Percentiles rank a stretch among this genome's conserved stretches.
Evolutionary conservation across 2,888 invertebrate genomes (phyloP).

Genomic region (Penaeus monodon): DNA sequence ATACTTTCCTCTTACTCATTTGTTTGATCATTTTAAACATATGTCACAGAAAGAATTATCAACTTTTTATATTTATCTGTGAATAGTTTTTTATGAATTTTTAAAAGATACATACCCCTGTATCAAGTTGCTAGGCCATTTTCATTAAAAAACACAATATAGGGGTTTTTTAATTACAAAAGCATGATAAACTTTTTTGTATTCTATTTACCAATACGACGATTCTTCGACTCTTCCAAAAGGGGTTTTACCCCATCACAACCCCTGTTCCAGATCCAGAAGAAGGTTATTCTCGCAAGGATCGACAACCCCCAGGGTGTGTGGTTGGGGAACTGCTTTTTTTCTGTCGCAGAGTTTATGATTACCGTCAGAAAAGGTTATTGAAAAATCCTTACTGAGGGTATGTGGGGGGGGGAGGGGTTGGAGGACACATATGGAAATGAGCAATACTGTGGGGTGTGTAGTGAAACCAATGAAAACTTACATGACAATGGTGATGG

Average conservation of each 20-base stretch:
- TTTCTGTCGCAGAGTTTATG: constrained; percentile 93
- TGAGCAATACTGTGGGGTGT: constrained; percentile 1
- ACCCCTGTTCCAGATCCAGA: constrained; percentile 82
- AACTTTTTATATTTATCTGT: too few species aligned
- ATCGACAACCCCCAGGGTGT: constrained; percentile 75
- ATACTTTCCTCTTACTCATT: too few species aligned
- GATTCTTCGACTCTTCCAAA: constrained; percentile 83
- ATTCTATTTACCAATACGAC: constrained; percentile 79
- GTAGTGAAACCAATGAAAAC: too few species aligned
- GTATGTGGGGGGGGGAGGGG: constrained; percentile 51
- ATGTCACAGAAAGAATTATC: too few species aligned
- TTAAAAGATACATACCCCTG: too few species aligned
- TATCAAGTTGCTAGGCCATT: too few species aligned
- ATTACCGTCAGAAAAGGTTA: constrained; percentile 87
- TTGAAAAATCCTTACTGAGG: constrained; percentile 71
- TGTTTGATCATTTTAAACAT: too few species aligned
- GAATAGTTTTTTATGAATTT: too few species aligned
- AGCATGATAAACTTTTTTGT: too few species aligned
- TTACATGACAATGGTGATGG: constrained; percentile 18
- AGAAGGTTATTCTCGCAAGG: constrained; percentile 70
- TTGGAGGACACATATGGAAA: constrained; percentile 6
- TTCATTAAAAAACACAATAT: too few species aligned
- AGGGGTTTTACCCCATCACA: constrained; percentile 78
- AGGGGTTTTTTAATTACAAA: too few species aligned
- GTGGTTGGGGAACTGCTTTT: constrained; percentile 90